These are phyloP conservation scores for Lasioglossum albipes DNA, from an alignment of 1,140 invertebrate genomes.

Conservation along the genomic window DNA sequence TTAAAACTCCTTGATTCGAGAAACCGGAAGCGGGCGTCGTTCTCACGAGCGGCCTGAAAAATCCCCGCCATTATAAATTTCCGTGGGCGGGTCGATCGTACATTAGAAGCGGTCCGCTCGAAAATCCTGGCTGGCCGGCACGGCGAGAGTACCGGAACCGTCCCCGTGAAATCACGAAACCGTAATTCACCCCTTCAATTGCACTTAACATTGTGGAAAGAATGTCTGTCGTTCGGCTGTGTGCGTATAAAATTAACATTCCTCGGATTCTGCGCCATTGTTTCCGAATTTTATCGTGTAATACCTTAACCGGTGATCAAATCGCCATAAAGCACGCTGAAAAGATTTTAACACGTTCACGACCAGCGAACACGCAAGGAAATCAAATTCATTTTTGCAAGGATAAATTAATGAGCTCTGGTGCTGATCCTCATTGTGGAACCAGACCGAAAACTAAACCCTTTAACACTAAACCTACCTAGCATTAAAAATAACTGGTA, in stretches of 20 bases:
- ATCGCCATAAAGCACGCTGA: too few relatives aligned
- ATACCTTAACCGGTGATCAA: too few relatives aligned
- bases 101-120: slow-evolving; percentile 12
- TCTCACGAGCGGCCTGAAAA: slow-evolving; percentile 10
- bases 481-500: too few relatives aligned
- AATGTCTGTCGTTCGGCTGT: neutral
- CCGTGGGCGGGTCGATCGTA: slow-evolving; percentile 29
- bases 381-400: too few relatives aligned
- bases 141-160: neutral
- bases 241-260: neutral
- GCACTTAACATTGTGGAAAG: slow-evolving; percentile 5
- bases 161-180: slow-evolving; percentile 19
- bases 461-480: too few relatives aligned
- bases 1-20: neutral
- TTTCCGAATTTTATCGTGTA: too few relatives aligned
- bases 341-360: too few relatives aligned
- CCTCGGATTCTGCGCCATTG: too few relatives aligned
- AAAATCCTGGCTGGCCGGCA: slow-evolving; percentile 6
- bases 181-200: slow-evolving; percentile 6
- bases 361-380: too few relatives aligned
- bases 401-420: too few relatives aligned
- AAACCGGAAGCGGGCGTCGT: neutral
- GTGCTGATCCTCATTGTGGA: too few relatives aligned
- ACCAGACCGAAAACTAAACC: too few relatives aligned
- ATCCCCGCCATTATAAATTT: slow-evolving; percentile 30